Evolutionary conservation across 2,797 vertebrate species (phyloP).

Genomic region (Lepus townsendii): DNA sequence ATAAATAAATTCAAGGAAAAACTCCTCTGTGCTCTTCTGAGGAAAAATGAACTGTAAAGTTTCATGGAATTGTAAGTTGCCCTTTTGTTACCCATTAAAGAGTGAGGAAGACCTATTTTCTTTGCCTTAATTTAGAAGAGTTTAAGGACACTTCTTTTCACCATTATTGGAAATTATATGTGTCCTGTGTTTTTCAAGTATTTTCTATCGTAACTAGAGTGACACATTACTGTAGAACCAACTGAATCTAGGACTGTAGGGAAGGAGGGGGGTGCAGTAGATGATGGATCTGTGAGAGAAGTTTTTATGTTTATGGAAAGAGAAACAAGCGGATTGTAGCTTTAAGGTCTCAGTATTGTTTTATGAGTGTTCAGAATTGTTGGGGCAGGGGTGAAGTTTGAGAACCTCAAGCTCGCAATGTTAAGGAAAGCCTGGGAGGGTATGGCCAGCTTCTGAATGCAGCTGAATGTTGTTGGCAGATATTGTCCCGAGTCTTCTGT

Average conservation of each 20-base stretch:
- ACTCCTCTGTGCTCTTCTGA: not conserved
- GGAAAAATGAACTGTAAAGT: constrained; percentile 46
- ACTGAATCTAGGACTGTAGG: not conserved
- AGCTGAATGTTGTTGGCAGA: not conserved
- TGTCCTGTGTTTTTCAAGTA: not conserved
- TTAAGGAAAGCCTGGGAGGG: constrained; percentile 22
- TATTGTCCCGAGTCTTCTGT: constrained; percentile 17
- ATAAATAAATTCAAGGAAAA: not conserved
- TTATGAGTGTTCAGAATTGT: not conserved
- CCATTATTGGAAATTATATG: not conserved
- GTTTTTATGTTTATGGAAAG: constrained; percentile 11
- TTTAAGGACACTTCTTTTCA: constrained; percentile 62
- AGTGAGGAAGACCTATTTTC: not conserved
- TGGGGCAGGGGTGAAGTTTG: not conserved
- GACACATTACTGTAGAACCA: not conserved
- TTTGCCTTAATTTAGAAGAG: not conserved
- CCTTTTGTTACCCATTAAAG: constrained; percentile 27
- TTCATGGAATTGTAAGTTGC: constrained; percentile 46
- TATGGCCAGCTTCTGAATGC: not conserved
- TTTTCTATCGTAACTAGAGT: constrained; percentile 17
- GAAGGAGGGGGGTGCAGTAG: not conserved
- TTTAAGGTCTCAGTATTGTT: not conserved
- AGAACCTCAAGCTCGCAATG: not conserved
- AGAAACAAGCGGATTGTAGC: not conserved
- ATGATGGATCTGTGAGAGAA: not conserved